These are phyloP conservation scores for Eupeodes latifasciatus DNA, from an alignment of 2,888 invertebrate genomes.

Conservation along the genomic window DNA sequence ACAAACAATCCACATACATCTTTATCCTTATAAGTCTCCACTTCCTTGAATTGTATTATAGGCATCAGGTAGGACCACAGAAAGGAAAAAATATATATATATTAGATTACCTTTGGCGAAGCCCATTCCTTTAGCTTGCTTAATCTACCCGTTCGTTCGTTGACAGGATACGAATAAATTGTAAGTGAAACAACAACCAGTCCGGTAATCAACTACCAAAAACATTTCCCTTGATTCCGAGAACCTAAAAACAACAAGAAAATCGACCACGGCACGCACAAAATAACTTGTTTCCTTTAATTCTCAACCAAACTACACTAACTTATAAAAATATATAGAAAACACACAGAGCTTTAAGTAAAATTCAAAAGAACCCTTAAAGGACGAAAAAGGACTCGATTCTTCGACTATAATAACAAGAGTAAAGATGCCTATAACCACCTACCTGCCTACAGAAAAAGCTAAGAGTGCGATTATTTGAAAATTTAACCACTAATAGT, in stretches of 20 bases:
- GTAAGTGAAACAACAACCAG: slow-evolving; percentile 71
- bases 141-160: slow-evolving; percentile 41
- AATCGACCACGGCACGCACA: slow-evolving; percentile 75
- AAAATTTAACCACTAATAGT: neutral
- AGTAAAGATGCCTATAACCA: slow-evolving; percentile 26
- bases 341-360: neutral
- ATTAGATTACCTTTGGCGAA: slow-evolving; percentile 2
- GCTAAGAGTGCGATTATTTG: slow-evolving; percentile 17
- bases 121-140: neutral
- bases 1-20: neutral
- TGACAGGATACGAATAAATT: slow-evolving; percentile 60
- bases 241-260: slow-evolving; percentile 67
- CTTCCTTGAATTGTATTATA: neutral
- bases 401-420: neutral
- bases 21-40: neutral
- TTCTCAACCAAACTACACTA: too few relatives aligned
- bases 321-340: too few relatives aligned
- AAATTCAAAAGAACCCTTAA: neutral
- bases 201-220: slow-evolving; percentile 70
- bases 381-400: neutral
- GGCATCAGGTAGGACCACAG: too few relatives aligned
- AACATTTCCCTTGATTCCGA: slow-evolving; percentile 66
- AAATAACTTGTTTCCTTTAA: slow-evolving; percentile 49
- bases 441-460: too few relatives aligned
- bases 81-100: neutral